Percentiles rank a stretch among this genome's conserved stretches.
phyloP scores from a whole-genome alignment of 2,113 vertebrate species.

The Catharus fuscescens region DNA sequence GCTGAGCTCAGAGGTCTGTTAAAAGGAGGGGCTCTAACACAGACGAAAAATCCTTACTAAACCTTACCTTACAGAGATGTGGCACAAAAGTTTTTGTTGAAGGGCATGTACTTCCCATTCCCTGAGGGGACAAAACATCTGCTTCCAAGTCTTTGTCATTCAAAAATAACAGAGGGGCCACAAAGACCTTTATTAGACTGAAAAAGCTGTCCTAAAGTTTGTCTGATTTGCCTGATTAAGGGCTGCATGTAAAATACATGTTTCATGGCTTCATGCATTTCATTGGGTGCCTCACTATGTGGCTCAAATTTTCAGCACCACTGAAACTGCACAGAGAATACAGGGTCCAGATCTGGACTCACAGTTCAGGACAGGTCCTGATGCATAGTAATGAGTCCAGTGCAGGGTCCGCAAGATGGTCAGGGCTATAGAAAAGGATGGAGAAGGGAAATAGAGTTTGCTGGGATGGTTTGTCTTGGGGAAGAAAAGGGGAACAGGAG shows the following conservation, averaged over 20 bases:
- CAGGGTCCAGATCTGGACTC: not conserved
- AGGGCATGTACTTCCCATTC: not conserved
- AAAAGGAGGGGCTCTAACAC: not conserved
- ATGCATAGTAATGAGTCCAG: too few relatives aligned
- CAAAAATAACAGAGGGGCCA: not conserved
- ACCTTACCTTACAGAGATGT: not conserved
- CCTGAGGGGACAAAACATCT: not conserved
- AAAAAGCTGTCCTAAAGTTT: not conserved
- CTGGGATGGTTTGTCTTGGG: not conserved
- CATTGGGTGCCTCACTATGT: not conserved
- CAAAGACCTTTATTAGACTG: not conserved
- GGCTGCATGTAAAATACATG: not conserved
- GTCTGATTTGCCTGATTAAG: not conserved
- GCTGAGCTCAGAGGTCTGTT: not conserved
- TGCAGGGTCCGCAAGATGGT: fast-evolving
- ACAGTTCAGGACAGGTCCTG: not conserved
- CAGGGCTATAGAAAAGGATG: not conserved
- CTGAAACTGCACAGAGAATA: not conserved
- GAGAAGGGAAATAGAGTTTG: not conserved
- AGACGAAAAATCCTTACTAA: not conserved
- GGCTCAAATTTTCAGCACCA: not conserved
- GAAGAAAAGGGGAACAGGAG: not conserved
- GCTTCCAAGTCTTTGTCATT: not conserved
- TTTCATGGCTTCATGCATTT: not conserved
- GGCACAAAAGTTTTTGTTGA: not conserved